A percentile compares a stretch with the other conserved stretches of the same genome.
Conservation (phyloP, 2,888 invertebrate species). For the Netelia virgata region DNA sequence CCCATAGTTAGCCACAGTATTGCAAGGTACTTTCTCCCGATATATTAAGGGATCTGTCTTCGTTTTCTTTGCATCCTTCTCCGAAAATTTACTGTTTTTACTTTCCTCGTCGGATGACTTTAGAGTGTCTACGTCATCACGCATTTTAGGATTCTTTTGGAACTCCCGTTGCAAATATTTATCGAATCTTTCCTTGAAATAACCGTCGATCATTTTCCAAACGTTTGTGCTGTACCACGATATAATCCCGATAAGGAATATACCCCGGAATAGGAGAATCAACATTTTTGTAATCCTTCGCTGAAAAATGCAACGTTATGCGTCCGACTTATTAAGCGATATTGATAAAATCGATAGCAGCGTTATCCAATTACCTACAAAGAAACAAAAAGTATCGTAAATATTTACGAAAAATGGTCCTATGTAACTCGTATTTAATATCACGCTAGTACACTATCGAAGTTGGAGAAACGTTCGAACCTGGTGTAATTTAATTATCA, state of each 20-base stretch:
- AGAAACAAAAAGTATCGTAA: too few relatives aligned
- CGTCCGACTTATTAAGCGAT: background rate
- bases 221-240: slow-evolving; percentile 90
- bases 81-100: slow-evolving; percentile 1
- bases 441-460: background rate
- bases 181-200: slow-evolving; percentile 90
- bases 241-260: slow-evolving; percentile 89
- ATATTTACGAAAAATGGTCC: too few relatives aligned
- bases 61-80: background rate
- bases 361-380: too few relatives aligned
- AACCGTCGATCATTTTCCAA: slow-evolving; percentile 90
- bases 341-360: too few relatives aligned
- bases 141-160: slow-evolving; percentile 80
- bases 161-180: slow-evolving; percentile 87
- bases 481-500: slow-evolving; percentile 37
- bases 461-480: background rate
- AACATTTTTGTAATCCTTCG: slow-evolving; percentile 86
- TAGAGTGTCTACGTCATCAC: slow-evolving; percentile 73
- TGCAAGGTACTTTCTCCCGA: slow-evolving; percentile 28
- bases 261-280: slow-evolving; percentile 87
- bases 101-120: slow-evolving; percentile 64
- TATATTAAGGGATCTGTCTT: slow-evolving; percentile 40
- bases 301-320: too few relatives aligned
- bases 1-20: slow-evolving; percentile 30
- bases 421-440: too few relatives aligned